Evolutionary conservation across 2,113 vertebrate genomes (phyloP), one percentile per base, ranked within the genome.

Genomic region (Caracal caracal): DNA sequence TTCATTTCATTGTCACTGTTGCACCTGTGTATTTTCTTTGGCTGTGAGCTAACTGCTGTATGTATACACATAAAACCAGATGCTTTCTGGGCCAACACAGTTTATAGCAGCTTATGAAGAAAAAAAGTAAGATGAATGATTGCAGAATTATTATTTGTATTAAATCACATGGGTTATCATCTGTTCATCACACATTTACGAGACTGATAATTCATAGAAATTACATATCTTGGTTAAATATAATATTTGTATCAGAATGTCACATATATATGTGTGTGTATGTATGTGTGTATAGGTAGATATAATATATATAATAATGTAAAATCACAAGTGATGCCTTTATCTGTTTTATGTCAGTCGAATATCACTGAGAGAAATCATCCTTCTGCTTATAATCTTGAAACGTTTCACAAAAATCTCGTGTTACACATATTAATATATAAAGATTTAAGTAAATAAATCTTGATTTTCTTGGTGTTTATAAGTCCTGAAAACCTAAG

Each of bases 261-360:
- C 53, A 87, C 13, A 3, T 73, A 6, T 66, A 16, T 5, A 6
- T 66, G 1, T 43, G 3, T 73, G 17, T 68, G 9, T 33, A 6
- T 68, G 4, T 43, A 17, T 76, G 10, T 75, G 10, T 30, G 24
- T 28, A 26, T 66, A 35, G 53, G 22, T 75, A 53, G 65, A 53
- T 80, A 15, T 43, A 49, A 12, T 20, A 16, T 51, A 37, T 35
- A 65, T 28, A 61, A 47, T 76, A 76, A 47, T 17, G 71, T 43
- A 97, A 96, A 83, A 94, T 98, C 94, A 97, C 68, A 98, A 53
- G 43, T 93, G 30, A 86, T 97, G 66, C 76, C 93, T 98, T 97
- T 83, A 85, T 96, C 96, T 97, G n/a, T 92, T 93, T 98, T 71
- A 56, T 75, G 33, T 13, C 85, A 95, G 95, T 96, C 94, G 85